Conservation (phyloP, 2,113 vertebrate species). For the Ceuthmochares aereus region DNA sequence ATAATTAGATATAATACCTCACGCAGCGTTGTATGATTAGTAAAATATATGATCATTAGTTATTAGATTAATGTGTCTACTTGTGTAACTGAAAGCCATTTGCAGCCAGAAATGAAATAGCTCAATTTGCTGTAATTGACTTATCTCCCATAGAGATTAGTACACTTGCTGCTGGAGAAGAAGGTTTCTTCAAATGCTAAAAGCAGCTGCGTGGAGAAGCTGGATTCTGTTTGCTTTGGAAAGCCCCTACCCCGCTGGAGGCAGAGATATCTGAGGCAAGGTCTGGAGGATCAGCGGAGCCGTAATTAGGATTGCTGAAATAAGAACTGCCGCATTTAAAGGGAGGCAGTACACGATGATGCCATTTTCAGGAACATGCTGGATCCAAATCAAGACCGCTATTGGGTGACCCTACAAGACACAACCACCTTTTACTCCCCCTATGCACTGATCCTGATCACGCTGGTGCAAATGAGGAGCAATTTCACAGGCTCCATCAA, state of each 20-base stretch:
- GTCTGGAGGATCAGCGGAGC: not conserved
- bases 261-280: not conserved
- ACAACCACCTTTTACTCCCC: not conserved
- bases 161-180: slow-evolving; percentile 77
- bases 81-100: slow-evolving; percentile 85
- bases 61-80: slow-evolving; percentile 87
- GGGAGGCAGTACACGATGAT: rapidly evolving
- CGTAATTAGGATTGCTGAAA: not conserved
- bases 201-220: slow-evolving; percentile 66
- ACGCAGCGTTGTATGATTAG: slow-evolving; percentile 82
- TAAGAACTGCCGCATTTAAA: not conserved
- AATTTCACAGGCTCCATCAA: rapidly evolving
- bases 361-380: rapidly evolving
- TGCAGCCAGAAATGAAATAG: slow-evolving; percentile 85
- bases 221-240: slow-evolving; percentile 17
- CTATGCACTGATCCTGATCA: rapidly evolving
- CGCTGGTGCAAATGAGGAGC: rapidly evolving
- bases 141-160: slow-evolving; percentile 82
- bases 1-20: slow-evolving; percentile 85
- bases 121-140: slow-evolving; percentile 87
- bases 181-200: slow-evolving; percentile 71
- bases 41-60: slow-evolving; percentile 87
- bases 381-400: rapidly evolving
- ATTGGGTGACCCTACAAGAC: rapidly evolving
- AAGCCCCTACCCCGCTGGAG: not conserved